Percentiles rank a stretch among this genome's conserved stretches.
Conservation (phyloP, 2,797 vertebrate species). For the Yasuhikotakia modesta region DNA sequence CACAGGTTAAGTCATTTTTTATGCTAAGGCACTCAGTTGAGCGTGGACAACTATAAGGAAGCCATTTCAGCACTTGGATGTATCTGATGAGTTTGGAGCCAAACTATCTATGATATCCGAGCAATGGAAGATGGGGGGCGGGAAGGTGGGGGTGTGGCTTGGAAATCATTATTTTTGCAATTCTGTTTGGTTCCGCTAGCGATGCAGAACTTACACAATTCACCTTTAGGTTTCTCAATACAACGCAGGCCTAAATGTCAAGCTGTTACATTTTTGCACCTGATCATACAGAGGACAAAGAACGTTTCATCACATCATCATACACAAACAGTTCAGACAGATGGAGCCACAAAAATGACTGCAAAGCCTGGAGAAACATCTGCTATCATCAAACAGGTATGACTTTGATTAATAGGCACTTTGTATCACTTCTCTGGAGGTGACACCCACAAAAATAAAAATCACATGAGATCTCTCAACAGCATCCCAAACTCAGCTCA, state of each 20-base stretch:
- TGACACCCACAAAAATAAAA: background rate
- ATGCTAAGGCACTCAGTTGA: background rate
- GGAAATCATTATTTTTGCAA: background rate
- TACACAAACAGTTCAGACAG: slow-evolving; percentile 3
- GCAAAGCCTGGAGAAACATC: background rate
- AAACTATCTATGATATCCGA: background rate
- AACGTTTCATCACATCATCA: background rate
- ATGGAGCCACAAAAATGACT: background rate
- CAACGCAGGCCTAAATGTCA: slow-evolving; percentile 15
- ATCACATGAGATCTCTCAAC: background rate
- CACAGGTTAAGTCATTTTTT: background rate
- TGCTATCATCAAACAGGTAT: background rate
- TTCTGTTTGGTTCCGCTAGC: slow-evolving; percentile 6
- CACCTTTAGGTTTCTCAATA: background rate
- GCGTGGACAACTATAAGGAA: background rate
- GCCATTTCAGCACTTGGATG: background rate
- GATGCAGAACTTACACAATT: slow-evolving; percentile 6
- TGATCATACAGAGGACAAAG: slow-evolving; percentile 9
- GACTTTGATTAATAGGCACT: background rate
- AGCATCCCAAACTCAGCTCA: background rate
- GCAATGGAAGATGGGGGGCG: background rate
- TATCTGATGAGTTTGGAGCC: background rate
- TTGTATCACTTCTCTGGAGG: background rate
- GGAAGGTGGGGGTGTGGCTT: background rate
- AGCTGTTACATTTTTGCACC: background rate